Base-by-base conservation (phyloP, 2,797 vertebrate genomes). In the Spatula clypeata region DNA sequence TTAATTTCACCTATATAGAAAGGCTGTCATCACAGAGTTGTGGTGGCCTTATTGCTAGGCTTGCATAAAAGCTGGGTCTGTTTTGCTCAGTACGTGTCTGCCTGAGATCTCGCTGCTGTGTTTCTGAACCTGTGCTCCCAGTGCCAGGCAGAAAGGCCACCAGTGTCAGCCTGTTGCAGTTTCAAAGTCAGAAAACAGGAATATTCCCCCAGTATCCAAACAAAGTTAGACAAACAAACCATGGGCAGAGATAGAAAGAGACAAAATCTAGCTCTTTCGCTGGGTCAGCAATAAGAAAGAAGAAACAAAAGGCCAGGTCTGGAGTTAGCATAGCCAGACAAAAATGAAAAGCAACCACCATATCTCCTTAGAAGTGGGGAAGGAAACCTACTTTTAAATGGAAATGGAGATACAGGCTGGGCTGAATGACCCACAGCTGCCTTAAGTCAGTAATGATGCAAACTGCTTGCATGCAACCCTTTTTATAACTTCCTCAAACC, bases 51-150 rank as follows among this genome's bases (percentile, higher is more conserved):
- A 2, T 12, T 60, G 34, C 77, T 84, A 61, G 70, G 20, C 29
- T 3, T 15, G 26, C 44, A 75, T 72, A 49, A 61, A 45, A 84
- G 57, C 38, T 38, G 29, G 23, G 21, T 53, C 45, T 70, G 12
- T 47, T 84, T 72, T 57, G 57, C 72, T 74, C 24, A 23, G 42
- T 17, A 5, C 3, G 27, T 34, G 61, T 31, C 69, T 62, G 13
- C 38, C 57, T 44, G 45, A 84, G 55, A 81, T 53, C 62, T 79
- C 51, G 60, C 20, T 0, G 0, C 0, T 0, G 0, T 14, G 3
- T 34, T 79, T 92, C 57, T 61, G 45, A 90, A 87, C 54, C 21
- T 11, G 17, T 5, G 14, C 18, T 73, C 54, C 23, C 21, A 20
- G 71, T 31, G 24, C 29, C n/a, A 71, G 67, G 62, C 40, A 66